These are phyloP conservation scores for Cryptomyrus ogoouensis DNA, from an alignment of 2,113 vertebrate species.

Conservation along the genomic window DNA sequence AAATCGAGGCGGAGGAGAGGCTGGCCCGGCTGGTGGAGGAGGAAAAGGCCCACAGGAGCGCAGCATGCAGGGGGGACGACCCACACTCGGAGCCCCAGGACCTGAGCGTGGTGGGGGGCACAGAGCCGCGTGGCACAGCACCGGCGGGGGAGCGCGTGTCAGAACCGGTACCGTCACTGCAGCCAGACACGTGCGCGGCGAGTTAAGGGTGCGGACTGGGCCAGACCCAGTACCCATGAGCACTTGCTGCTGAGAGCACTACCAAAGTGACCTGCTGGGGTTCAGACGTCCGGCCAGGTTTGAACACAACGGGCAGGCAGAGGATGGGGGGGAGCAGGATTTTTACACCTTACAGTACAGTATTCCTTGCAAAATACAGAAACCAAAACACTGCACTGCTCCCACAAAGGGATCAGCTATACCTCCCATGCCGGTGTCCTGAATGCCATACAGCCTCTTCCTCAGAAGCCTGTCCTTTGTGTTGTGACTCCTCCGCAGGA, in stretches of 20 bases:
- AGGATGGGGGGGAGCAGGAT: background rate
- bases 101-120: slow-evolving; percentile 29
- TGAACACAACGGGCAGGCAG: background rate
- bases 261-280: background rate
- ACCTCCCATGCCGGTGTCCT: background rate
- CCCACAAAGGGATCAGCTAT: background rate
- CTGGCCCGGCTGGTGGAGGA: slow-evolving; percentile 66
- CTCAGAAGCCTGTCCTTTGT: background rate
- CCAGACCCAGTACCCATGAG: slow-evolving; percentile 36
- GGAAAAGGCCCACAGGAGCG: slow-evolving; percentile 31
- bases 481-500: background rate
- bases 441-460: background rate
- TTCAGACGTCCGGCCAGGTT: background rate
- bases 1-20: slow-evolving; percentile 91
- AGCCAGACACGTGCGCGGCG: slow-evolving; percentile 43
- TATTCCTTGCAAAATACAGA: background rate
- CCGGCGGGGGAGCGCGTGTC: background rate
- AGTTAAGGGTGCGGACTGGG: slow-evolving; percentile 48
- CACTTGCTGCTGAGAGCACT: slow-evolving; percentile 49
- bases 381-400: background rate
- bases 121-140: slow-evolving; percentile 41
- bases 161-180: slow-evolving; percentile 36
- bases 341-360: background rate
- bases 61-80: slow-evolving; percentile 21
- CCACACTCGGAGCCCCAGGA: slow-evolving; percentile 54